These are phyloP conservation scores for Ceraclea dissimilis DNA, from an alignment of 2,888 invertebrate species.

Conservation along the genomic window DNA sequence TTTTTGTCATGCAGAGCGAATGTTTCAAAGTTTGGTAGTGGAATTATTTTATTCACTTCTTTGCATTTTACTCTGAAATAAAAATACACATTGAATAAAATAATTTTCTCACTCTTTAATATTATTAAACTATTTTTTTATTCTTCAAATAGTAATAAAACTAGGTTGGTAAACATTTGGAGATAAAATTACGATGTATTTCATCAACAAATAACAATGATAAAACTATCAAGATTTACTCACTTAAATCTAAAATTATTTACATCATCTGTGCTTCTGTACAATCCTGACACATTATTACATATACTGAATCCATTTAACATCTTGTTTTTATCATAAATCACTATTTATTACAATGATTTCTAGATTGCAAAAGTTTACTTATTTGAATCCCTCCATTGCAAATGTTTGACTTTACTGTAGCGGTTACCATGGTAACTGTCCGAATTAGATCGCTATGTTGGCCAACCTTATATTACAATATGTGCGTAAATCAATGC, in stretches of 20 bases:
- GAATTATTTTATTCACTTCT: slow-evolving; percentile 34
- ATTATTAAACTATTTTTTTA: too few relatives aligned
- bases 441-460: background rate
- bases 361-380: too few relatives aligned
- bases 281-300: slow-evolving; percentile 42
- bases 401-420: background rate
- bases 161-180: too few relatives aligned
- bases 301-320: slow-evolving; percentile 35
- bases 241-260: slow-evolving; percentile 48
- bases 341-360: background rate
- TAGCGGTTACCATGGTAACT: background rate
- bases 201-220: background rate
- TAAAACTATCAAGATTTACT: slow-evolving; percentile 25
- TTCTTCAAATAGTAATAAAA: too few relatives aligned
- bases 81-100: slow-evolving; percentile 16
- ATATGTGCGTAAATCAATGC: too few relatives aligned
- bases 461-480: too few relatives aligned
- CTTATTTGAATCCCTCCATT: background rate
- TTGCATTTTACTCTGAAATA: slow-evolving; percentile 37
- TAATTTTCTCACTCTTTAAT: too few relatives aligned
- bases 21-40: slow-evolving; percentile 39
- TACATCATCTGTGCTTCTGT: slow-evolving; percentile 46
- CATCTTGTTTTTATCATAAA: background rate
- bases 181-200: background rate
- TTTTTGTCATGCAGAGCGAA: slow-evolving; percentile 8